Evolutionary conservation across 2,888 invertebrate species (phyloP).

Genomic region (Alcis repandata): DNA sequence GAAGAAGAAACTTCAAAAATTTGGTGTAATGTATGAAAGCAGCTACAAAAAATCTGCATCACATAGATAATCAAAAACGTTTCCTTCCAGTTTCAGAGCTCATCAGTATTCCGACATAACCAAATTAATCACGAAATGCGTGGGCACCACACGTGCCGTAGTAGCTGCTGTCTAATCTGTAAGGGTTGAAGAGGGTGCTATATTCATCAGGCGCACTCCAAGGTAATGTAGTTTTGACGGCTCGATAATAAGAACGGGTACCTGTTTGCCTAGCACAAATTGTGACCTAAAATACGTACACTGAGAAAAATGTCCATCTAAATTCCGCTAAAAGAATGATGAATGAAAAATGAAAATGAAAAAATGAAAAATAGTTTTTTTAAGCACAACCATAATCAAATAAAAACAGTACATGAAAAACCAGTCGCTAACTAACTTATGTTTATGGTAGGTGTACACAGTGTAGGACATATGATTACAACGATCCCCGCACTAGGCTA

Average conservation of each 20-base stretch:
- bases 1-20: too few relatives aligned
- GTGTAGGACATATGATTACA: too few relatives aligned
- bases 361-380: too few relatives aligned
- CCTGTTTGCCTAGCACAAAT: neutral
- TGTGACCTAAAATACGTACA: too few relatives aligned
- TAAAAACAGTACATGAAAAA: too few relatives aligned
- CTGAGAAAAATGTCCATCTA: too few relatives aligned
- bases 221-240: conserved; percentile 34
- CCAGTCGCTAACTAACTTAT: too few relatives aligned
- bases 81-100: conserved; percentile 22
- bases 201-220: conserved; percentile 27
- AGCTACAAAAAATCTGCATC: conserved; percentile 16
- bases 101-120: conserved; percentile 35
- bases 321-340: too few relatives aligned
- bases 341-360: too few relatives aligned
- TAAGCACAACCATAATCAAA: too few relatives aligned
- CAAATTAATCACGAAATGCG: conserved; percentile 36
- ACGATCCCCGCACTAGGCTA: too few relatives aligned
- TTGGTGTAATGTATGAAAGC: neutral
- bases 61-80: conserved; percentile 17
- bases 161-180: conserved; percentile 21
- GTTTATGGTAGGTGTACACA: too few relatives aligned
- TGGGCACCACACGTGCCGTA: conserved; percentile 16
- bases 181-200: conserved; percentile 33
- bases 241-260: conserved; percentile 19